Base-by-base conservation (phyloP, 2,888 invertebrate species). In the Auanema freiburgensis region DNA sequence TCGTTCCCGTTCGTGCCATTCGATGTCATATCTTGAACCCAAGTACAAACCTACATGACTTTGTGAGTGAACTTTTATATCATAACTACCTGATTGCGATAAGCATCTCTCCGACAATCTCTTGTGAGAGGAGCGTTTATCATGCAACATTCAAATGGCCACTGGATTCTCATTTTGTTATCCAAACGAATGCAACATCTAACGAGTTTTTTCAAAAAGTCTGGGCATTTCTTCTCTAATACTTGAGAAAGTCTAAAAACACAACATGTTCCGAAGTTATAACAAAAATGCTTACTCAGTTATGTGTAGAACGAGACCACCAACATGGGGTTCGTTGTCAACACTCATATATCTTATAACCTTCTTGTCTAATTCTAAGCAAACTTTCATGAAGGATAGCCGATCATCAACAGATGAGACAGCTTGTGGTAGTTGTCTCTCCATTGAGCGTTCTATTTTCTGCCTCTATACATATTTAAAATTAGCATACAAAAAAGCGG, bases 331-430 rank as follows among this genome's bases (percentile, higher is more conserved):
- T 25, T 81, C 76, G 11, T 62, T 58, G 24, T 57, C 60, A 24
- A 72, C 49, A 3, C 50, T 62, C 18, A 46, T 57, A 49, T 70
- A 72, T 10, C 44, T 42, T 33, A 81, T 71, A n/a, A 65, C 66
- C 44, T 71, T 62, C 55, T 64, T 74, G 42, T 70, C 63, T 50
- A 81, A 67, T 40, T 80, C 77, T 46, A 72, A 70, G n/a, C 69
- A 57, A 10, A 74, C 24, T 18, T 52, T 57, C 67, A 76, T 63
- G 60, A 79, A 77, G 12, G 71, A 63, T 6, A 81, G 50, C 0
- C 79, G 68, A 57, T 81, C 81, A 50, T 81, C 81, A 8, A 81
- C 64, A 6, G 71, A 67, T 0, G 79, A 74, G 18, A 81, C 63
- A 12, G 79, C 81, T 42, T 60, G 64, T 1, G 68, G 54, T 18